These are phyloP conservation scores for Helobdella robusta DNA, from an alignment of 2,888 invertebrate genomes.

Conservation along the genomic window DNA sequence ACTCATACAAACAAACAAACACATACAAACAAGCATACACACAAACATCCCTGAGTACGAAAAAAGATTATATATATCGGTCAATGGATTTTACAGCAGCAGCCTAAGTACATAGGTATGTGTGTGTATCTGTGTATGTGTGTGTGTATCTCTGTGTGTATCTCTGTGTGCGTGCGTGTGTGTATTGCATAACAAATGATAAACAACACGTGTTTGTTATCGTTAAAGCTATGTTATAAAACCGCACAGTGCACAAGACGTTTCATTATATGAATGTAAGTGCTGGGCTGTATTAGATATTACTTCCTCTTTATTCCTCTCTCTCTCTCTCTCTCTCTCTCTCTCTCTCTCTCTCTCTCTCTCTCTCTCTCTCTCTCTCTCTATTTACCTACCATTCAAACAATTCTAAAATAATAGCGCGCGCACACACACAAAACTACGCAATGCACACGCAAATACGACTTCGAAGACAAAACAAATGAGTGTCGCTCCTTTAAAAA, in stretches of 20 bases:
- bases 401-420: neutral
- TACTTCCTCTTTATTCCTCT: neutral
- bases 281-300: neutral
- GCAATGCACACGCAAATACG: neutral
- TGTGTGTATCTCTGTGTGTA: too few relatives aligned
- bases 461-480: neutral
- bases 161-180: too few relatives aligned
- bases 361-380: constrained; percentile 19
- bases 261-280: neutral
- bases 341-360: constrained; percentile 28
- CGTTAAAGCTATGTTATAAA: neutral
- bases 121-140: too few relatives aligned
- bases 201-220: too few relatives aligned
- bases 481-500: neutral
- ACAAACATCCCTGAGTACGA: too few relatives aligned
- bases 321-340: constrained; percentile 23
- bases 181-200: too few relatives aligned
- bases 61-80: too few relatives aligned
- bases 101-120: too few relatives aligned
- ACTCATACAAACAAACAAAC: too few relatives aligned
- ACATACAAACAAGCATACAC: too few relatives aligned
- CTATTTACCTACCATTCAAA: neutral
- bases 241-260: neutral
- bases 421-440: neutral
- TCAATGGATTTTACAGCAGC: too few relatives aligned